Conservation (phyloP, 2,113 vertebrate species). For the Phoxinus phoxinus region DNA sequence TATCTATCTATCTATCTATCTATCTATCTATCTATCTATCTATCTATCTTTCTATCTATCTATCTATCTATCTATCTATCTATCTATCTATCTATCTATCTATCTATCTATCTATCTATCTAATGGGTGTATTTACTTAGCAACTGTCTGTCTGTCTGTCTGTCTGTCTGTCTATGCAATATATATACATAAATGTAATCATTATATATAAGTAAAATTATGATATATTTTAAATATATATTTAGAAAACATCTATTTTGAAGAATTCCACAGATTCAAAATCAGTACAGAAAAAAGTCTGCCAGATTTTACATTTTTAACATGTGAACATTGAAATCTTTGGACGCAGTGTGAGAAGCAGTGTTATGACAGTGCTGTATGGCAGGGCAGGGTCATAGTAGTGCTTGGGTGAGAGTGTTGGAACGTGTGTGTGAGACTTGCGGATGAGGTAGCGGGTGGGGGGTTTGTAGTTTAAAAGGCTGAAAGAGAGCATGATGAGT, state of each 20-base stretch:
- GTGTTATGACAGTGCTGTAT: background rate
- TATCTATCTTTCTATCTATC: background rate
- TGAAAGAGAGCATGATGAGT: conserved; percentile 58
- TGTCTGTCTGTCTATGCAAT: background rate
- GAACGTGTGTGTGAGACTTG: conserved; percentile 34
- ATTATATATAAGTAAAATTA: too few relatives aligned
- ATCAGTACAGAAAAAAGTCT: background rate
- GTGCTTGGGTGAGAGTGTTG: conserved; percentile 47
- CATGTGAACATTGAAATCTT: background rate
- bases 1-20: background rate
- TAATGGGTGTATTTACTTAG: too few relatives aligned
- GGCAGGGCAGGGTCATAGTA: conserved; percentile 23
- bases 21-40: background rate
- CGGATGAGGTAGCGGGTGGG: conserved; percentile 40
- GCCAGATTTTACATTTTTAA: background rate
- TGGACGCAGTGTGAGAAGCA: background rate
- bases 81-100: background rate
- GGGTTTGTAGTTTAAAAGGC: conserved; percentile 46
- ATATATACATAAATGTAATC: background rate
- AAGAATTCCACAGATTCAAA: background rate
- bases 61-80: background rate
- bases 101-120: background rate
- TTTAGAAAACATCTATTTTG: too few relatives aligned
- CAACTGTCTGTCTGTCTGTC: too few relatives aligned
- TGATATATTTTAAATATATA: too few relatives aligned